phyloP scores from a whole-genome alignment of 2,797 vertebrate species.

The Holocentrus rufus region DNA sequence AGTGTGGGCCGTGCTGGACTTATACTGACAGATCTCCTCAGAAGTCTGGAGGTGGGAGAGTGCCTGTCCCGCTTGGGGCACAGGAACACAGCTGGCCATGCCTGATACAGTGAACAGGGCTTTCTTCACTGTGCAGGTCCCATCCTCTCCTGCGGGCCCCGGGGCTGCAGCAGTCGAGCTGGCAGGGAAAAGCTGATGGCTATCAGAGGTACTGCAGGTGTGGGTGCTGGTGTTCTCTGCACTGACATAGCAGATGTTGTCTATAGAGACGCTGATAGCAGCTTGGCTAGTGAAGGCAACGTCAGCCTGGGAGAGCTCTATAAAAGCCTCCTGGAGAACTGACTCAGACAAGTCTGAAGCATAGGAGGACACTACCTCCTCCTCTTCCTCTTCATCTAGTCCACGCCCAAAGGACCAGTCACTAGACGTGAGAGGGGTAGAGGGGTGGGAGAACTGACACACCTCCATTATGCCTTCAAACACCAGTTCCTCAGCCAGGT shows the following conservation, averaged over 20 bases:
- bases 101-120: conserved; percentile 94
- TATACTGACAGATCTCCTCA: conserved; percentile 73
- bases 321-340: conserved; percentile 98
- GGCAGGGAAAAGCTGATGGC: conserved; percentile 72
- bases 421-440: conserved; percentile 84
- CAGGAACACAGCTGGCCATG: conserved; percentile 92
- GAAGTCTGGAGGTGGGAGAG: conserved; percentile 83
- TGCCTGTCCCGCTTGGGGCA: conserved; percentile 91
- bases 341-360: conserved; percentile 96
- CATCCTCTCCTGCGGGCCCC: conserved; percentile 76
- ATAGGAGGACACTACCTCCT: conserved; percentile 91
- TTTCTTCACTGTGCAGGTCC: conserved; percentile 89
- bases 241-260: conserved; percentile 89
- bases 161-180: conserved; percentile 53
- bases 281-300: conserved; percentile 93
- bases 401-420: conserved; percentile 76
- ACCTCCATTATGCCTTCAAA: conserved; percentile 99
- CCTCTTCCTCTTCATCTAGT: conserved; percentile 85
- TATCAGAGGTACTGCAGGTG: conserved; percentile 80
- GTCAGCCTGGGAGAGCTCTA: conserved; percentile 94
- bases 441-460: conserved; percentile 95
- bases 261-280: conserved; percentile 93
- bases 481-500: conserved; percentile 95
- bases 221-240: conserved; percentile 83
- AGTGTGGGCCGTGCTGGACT: conserved; percentile 55